phyloP scores from a whole-genome alignment of 1,140 invertebrate species.

The Zaprionus tsacasi region DNA sequence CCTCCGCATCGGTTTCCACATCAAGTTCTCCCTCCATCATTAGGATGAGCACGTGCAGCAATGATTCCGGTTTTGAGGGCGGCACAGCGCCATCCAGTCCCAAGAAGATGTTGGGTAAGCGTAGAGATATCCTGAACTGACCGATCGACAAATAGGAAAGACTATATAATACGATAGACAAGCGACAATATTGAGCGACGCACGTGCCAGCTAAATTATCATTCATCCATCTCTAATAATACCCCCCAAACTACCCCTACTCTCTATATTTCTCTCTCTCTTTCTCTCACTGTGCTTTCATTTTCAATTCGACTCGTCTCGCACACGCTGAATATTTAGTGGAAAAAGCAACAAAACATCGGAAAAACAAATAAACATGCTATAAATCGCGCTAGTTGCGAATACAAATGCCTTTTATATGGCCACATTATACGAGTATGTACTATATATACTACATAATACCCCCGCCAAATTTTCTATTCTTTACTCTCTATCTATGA shows the following conservation, averaged over 20 bases:
- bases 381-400: constrained; percentile 38
- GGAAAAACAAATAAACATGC: constrained; percentile 56
- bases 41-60: constrained; percentile 84
- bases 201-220: constrained; percentile 7
- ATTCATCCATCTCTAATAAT: neutral
- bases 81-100: constrained; percentile 83
- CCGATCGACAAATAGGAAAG: neutral
- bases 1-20: constrained; percentile 27
- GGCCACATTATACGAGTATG: constrained; percentile 13
- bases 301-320: constrained; percentile 39
- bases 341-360: constrained; percentile 17
- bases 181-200: neutral
- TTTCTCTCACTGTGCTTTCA: constrained; percentile 37
- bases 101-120: constrained; percentile 84
- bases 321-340: constrained; percentile 40
- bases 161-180: neutral
- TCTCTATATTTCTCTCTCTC: neutral
- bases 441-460: constrained; percentile 1
- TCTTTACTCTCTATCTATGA: neutral
- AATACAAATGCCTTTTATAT: constrained; percentile 36
- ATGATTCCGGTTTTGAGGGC: constrained; percentile 84
- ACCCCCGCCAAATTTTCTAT: neutral
- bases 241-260: neutral
- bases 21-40: constrained; percentile 69
- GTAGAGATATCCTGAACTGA: neutral